Percentiles rank a stretch among this genome's conserved stretches.
Conservation (phyloP, 2,113 vertebrate genomes). For the Stercorarius parasiticus region DNA sequence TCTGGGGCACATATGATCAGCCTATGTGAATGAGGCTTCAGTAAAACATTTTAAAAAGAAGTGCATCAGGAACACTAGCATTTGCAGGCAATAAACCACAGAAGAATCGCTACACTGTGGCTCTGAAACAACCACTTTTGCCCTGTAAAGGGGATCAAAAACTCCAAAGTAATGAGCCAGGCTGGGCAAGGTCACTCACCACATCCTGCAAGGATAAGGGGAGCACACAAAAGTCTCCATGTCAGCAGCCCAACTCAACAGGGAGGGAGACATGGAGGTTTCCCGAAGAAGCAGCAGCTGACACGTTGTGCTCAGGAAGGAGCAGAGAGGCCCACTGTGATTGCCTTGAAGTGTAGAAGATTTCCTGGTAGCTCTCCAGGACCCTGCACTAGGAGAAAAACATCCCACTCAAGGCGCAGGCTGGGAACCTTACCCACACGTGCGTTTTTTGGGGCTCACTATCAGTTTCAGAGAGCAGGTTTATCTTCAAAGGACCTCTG, state of each 20-base stretch:
- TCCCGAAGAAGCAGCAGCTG: background rate
- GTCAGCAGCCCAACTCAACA: background rate
- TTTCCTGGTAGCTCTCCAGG: background rate
- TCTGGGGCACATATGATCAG: conserved; percentile 4
- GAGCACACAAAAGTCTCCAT: background rate
- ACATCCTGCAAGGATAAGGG: background rate
- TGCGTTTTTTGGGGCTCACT: rapidly evolving
- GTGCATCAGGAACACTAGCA: background rate
- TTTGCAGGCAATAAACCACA: background rate
- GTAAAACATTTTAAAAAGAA: background rate
- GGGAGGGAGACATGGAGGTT: background rate
- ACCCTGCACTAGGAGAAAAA: background rate
- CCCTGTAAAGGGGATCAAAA: background rate
- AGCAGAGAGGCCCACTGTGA: background rate
- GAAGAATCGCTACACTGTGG: background rate
- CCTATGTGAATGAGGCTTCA: background rate
- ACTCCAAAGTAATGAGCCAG: background rate
- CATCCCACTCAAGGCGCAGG: rapidly evolving
- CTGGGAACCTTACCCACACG: rapidly evolving
- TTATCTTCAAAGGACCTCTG: background rate
- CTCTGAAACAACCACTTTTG: background rate
- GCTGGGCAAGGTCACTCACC: background rate
- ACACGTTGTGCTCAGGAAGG: background rate
- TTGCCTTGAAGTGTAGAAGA: background rate
- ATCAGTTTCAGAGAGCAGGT: background rate